Base-by-base conservation (phyloP, 2,888 invertebrate genomes). In the Keiferia lycopersicella region DNA sequence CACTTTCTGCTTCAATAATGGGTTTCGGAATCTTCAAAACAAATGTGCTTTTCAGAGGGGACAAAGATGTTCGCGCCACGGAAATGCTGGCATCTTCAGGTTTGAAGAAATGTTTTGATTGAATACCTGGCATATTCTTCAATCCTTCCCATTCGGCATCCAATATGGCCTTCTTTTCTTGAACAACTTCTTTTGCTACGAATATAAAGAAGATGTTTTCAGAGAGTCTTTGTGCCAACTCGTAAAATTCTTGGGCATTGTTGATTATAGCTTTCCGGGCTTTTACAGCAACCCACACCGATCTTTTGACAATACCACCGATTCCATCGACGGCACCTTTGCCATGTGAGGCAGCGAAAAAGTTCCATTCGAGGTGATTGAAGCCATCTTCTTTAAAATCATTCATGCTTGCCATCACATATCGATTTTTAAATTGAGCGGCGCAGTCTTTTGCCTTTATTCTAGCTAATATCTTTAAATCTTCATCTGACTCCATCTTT, bases 251-350 rank as follows among this genome's bases (percentile, higher is more conserved):
- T 64, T 20, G 59, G 50, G 66, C 65, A 65, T 60, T 68, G 65
- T 67, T 64, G 30, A 68, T 53, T 14, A 66, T 65, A 57, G 63
- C 67, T 66, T 60, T 68, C 48, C 71, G 66, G 30, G 68, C 65
- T 64, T 71, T 71, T 63, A 72, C 70, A 11, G 67, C 39, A 45
- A 66, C 68, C 71, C 66, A 69, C 64, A 68, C 64, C 26, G 66
- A 62, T 61, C 69, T 66, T 65, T 69, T 71, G 48, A 71, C 67
- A 61, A 48, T 64, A 56, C 58, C 70, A 66, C 69, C 70, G 26
- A 70, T 62, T 65, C 73, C 69, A 67, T 73, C 70, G 45, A 73
- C 69, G 30, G 69, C 70, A 68, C 71, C 69, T 69, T 69, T 69
- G 22, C 71, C 67, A 50, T 71, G 68, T 57, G 67, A 67, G 59